Evolutionary conservation across 1,140 invertebrate genomes (phyloP), one percentile per base, ranked within the genome.

Genomic region (Calliphora vicina): DNA sequence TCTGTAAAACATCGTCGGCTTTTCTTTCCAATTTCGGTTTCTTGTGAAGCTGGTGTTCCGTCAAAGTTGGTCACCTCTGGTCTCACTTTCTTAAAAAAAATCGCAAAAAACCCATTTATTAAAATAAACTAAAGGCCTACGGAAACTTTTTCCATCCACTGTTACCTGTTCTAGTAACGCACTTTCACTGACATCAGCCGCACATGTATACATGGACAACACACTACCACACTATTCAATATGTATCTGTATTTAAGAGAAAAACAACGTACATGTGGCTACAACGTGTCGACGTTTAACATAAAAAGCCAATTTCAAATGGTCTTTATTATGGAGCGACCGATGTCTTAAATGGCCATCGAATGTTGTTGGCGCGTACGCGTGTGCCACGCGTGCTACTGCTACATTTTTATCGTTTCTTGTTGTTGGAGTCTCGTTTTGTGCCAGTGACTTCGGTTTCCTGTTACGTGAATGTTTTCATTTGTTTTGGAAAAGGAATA

Each of bases 251-350:
- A 35, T 35, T 35, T 35, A 35, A 35, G 35, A 35, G 35, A 35
- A 35, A 35, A 35, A 35, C 10, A 35, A 67, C 20, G 23, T 67
- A 23, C n/a, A 67, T 67, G 61, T 67, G 61, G 20, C 25, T 67
- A 57, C n/a, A 67, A 67, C 61, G 23, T 67, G 61, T 25, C n/a
- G 61, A 67, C 61, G n/a, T 67, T 67, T 23, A 67, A 67, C 61
- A 67, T 67, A 20, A 23, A 67, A 67, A 67, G 61, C 23, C 61
- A 67, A 67, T 67, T 25, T 25, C 61, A 67, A 67, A 67, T 67
- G 61, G 23, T 67, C 20, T 67, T 20, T 67, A 67, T 67, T 67
- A 23, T 67, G n/a, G n/a, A 67, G 20, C 8, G 23, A 67, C 17
- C 61, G 61, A 20, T 23, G 61, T 23, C 61, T 50, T 50, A 50